Base-by-base conservation (phyloP, 2,113 vertebrate species). In the Camelus bactrianus region DNA sequence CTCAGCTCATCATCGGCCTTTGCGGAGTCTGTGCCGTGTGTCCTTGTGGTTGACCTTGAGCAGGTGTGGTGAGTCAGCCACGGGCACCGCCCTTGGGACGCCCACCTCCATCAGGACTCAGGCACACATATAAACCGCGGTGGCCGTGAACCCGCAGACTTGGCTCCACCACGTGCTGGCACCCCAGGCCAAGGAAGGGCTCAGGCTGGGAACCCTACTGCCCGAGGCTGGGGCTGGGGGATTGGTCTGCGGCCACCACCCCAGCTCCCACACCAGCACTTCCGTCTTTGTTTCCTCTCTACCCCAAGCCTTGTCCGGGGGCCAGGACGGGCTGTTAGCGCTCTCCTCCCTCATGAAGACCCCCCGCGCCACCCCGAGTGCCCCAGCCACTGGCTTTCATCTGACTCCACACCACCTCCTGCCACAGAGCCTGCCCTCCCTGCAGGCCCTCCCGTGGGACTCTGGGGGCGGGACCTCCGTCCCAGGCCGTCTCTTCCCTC, bases 121-220 rank as follows among this genome's bases (percentile, higher is more conserved):
- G 17, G 48, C 4, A 14, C 17, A 42, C 19, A 75, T 38, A 89
- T 12, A 70, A 62, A 52, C 72, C 60, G 52, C 4, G 38, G 38
- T 5, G 38, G 38, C 38, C 38, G 15, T 67, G 12, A 70, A 26
- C 4, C 12, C 38, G 22, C 6, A 22, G 60, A 4, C 28, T 20
- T 35, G 13, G 10, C 38, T 4, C 28, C 1, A 30, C 3, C 8
- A 50, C 3, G 8, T 16, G 0, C 46, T 19, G n/a, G 32, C 8
- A 6, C 19, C 28, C 12, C 10, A 13, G 24, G 14, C 6, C 15
- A 76, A 22, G 22, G 11, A 67, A 79, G 30, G n/a, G 9, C 22
- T 8, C 16, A 9, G 20, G 32, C 4, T 38, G 50, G 24, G 38
- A 52, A 52, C 38, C 42, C 38, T 16, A 20, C 50, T 30, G 3